Evolutionary conservation across 2,888 invertebrate species (phyloP).

Genomic region (Globia sparganii): DNA sequence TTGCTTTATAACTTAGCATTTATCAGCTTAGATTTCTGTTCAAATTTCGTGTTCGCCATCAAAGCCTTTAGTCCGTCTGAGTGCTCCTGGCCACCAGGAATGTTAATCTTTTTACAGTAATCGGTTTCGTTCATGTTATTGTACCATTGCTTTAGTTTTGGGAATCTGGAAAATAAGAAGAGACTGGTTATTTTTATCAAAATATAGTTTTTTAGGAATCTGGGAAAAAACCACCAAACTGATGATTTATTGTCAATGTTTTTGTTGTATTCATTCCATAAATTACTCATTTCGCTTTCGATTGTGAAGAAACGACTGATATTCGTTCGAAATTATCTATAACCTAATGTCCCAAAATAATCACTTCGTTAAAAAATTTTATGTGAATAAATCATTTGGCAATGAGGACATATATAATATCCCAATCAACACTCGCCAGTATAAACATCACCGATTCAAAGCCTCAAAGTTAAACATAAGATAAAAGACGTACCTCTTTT

Average conservation of each 20-base stretch:
- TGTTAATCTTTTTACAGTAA: conserved; percentile 79
- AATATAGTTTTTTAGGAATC: background rate
- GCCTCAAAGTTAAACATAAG: background rate
- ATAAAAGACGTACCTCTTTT: conserved; percentile 65
- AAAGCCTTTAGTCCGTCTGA: conserved; percentile 73
- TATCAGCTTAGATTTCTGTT: conserved; percentile 70
- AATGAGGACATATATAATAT: background rate
- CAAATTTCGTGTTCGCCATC: conserved; percentile 77
- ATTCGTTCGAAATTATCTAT: background rate
- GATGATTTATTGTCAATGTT: background rate
- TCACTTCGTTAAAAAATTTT: background rate
- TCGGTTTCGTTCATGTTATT: conserved; percentile 78
- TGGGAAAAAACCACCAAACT: background rate
- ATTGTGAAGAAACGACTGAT: background rate
- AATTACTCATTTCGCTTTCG: background rate
- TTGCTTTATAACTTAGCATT: conserved; percentile 60
- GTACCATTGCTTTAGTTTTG: conserved; percentile 81
- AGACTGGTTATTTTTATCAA: background rate
- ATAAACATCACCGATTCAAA: background rate
- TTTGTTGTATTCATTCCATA: background rate
- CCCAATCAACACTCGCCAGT: background rate
- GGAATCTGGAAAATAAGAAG: conserved; percentile 73
- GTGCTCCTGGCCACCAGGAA: conserved; percentile 76
- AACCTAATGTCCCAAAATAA: background rate
- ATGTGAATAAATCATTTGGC: background rate